Conservation (phyloP, 2,113 vertebrate species). For the Carollia perspicillata region DNA sequence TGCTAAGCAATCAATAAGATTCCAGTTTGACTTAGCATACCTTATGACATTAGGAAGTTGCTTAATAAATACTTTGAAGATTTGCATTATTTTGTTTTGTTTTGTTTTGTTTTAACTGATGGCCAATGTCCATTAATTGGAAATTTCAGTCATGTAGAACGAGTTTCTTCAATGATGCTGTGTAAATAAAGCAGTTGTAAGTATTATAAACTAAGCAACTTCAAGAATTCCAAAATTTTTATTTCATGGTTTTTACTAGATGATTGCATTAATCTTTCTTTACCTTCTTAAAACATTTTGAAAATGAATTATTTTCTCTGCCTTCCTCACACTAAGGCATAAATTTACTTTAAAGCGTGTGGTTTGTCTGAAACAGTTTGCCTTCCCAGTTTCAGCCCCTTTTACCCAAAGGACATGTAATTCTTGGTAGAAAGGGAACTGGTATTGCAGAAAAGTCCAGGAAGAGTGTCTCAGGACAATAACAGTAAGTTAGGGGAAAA, state of each 20-base stretch:
- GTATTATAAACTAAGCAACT: conserved; percentile 10
- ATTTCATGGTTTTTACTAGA: conserved; percentile 28
- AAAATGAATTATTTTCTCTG: conserved; percentile 36
- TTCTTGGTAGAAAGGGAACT: conserved; percentile 44
- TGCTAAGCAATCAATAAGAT: conserved; percentile 5
- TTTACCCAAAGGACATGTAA: conserved; percentile 8
- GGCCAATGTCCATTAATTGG: conserved; percentile 15
- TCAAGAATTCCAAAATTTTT: conserved; percentile 27
- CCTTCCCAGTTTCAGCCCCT: not conserved
- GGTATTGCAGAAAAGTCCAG: conserved; percentile 17
- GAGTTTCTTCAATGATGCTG: conserved; percentile 19
- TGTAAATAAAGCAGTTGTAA: conserved; percentile 15
- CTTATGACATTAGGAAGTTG: not conserved
- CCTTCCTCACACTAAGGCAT: conserved; percentile 7
- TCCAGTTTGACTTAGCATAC: not conserved
- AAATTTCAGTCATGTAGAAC: conserved; percentile 44
- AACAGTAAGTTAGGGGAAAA: conserved; percentile 19
- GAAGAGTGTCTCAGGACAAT: not conserved
- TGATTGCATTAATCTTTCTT: conserved; percentile 22
- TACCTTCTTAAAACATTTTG: conserved; percentile 13
- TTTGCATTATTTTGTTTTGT: conserved; percentile 29
- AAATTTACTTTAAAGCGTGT: conserved; percentile 30
- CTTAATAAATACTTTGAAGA: conserved; percentile 38
- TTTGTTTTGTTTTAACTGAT: conserved; percentile 38
- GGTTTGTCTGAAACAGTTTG: conserved; percentile 23